These are phyloP conservation scores for Amblyopsis hoosieri DNA, from an alignment of 2,797 vertebrate species.

Conservation along the genomic window DNA sequence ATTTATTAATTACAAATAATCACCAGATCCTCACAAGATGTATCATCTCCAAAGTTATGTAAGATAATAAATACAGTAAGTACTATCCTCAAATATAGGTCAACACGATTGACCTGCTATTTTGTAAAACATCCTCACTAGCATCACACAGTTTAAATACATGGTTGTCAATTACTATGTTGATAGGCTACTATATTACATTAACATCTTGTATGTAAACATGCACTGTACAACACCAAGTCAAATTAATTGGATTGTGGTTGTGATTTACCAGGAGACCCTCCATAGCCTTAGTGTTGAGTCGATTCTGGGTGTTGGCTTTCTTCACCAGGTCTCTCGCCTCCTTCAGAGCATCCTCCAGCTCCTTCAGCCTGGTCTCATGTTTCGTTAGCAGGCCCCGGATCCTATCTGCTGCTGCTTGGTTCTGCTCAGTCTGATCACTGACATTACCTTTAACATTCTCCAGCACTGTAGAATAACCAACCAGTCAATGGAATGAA, in stretches of 20 bases:
- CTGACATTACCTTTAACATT: constrained; percentile 80
- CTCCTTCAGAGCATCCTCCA: constrained; percentile 80
- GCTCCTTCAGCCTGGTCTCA: constrained; percentile 83
- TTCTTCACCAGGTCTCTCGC: constrained; percentile 76
- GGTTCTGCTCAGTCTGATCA: constrained; percentile 77
- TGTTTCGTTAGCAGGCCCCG: constrained; percentile 78
- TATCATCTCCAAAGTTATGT: background rate
- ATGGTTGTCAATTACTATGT: too few relatives aligned
- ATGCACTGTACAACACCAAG: too few relatives aligned
- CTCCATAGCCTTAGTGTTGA: constrained; percentile 77
- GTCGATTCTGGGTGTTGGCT: constrained; percentile 82
- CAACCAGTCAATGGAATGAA: too few relatives aligned
- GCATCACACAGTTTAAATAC: too few relatives aligned
- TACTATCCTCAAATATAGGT: too few relatives aligned
- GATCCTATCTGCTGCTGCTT: constrained; percentile 75
- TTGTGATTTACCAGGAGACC: constrained; percentile 81
- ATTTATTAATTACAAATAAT: background rate
- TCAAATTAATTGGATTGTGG: background rate
- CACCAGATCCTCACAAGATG: background rate
- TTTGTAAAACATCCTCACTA: too few relatives aligned
- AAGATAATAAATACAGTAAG: background rate
- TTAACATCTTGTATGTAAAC: background rate
- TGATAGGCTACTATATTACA: too few relatives aligned
- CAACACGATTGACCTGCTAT: too few relatives aligned
- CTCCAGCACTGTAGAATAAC: constrained; percentile 79